Evolutionary conservation across 2,888 invertebrate genomes (phyloP).

Genomic region (Ferdinandea cuprea): DNA sequence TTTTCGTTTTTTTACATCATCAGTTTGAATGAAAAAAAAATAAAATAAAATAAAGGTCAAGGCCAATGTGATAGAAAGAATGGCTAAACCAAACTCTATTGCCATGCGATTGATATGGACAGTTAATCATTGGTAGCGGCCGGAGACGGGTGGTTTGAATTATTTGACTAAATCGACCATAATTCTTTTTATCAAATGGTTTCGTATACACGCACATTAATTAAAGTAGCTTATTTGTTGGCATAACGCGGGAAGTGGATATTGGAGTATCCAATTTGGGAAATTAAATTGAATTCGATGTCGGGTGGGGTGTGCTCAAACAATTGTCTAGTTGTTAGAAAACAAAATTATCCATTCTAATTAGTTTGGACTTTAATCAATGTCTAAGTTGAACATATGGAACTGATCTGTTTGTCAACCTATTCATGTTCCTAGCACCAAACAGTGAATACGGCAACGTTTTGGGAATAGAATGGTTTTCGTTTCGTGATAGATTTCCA

Average conservation of each 20-base stretch:
- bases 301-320: no score
- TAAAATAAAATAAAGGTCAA: slow-evolving; percentile 36
- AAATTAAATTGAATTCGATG: no score
- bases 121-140: slow-evolving; percentile 22
- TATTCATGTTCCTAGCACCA: no score
- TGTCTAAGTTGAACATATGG: no score
- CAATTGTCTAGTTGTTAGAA: no score
- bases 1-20: slow-evolving; percentile 26
- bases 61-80: slow-evolving; percentile 26
- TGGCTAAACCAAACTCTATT: slow-evolving; percentile 4
- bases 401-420: no score
- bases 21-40: slow-evolving; percentile 2
- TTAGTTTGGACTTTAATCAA: no score
- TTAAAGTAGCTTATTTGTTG: not conserved
- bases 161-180: slow-evolving; percentile 12
- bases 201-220: not conserved
- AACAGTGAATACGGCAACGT: no score
- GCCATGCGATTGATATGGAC: slow-evolving; percentile 33
- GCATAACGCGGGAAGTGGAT: not conserved
- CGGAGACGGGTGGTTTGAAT: not conserved
- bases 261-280: not conserved
- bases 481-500: no score
- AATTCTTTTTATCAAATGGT: not conserved
- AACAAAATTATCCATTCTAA: no score
- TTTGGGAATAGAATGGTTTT: no score